phyloP scores from a whole-genome alignment of 64 coral and sea anemone genomes.

The Montipora cactus region DNA sequence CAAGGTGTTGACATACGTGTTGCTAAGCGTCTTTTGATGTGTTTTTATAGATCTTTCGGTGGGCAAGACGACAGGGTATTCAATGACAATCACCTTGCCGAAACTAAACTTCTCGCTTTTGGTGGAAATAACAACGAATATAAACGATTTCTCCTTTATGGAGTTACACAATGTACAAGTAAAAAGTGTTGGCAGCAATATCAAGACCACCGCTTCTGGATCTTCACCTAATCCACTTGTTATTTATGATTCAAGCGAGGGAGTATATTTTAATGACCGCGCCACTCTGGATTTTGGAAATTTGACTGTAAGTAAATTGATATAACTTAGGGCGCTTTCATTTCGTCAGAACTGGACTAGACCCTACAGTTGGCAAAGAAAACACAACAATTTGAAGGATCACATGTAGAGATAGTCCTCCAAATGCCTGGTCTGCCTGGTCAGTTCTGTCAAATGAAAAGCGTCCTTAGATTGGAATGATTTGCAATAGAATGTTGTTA shows the following conservation, averaged over 20 bases:
- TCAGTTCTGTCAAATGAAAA: too few species aligned
- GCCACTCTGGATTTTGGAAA: constrained; percentile 90
- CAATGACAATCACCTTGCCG: constrained; percentile 78
- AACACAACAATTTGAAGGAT: too few species aligned
- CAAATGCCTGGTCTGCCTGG: too few species aligned
- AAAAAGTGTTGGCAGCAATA: constrained; percentile 34
- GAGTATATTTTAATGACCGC: constrained; percentile 63
- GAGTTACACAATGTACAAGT: constrained; percentile 71
- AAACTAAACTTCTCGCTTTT: constrained; percentile 78
- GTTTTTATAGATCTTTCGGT: constrained; percentile 64
- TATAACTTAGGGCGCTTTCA: too few species aligned
- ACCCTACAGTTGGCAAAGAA: too few species aligned
- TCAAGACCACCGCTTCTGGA: constrained; percentile 1
- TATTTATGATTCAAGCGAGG: constrained; percentile 47
- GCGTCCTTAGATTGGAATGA: too few species aligned
- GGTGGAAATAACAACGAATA: constrained; percentile 79
- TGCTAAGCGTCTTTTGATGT: background rate
- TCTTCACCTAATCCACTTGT: background rate
- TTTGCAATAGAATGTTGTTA: too few species aligned
- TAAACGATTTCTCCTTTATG: constrained; percentile 97
- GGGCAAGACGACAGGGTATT: constrained; percentile 67
- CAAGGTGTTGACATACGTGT: background rate
- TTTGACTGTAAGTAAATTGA: constrained; percentile 66
- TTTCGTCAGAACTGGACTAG: too few species aligned
- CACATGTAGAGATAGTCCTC: too few species aligned